These are phyloP conservation scores for Alectoris magna DNA, from an alignment of 2,797 vertebrate genomes.

Conservation along the genomic window DNA sequence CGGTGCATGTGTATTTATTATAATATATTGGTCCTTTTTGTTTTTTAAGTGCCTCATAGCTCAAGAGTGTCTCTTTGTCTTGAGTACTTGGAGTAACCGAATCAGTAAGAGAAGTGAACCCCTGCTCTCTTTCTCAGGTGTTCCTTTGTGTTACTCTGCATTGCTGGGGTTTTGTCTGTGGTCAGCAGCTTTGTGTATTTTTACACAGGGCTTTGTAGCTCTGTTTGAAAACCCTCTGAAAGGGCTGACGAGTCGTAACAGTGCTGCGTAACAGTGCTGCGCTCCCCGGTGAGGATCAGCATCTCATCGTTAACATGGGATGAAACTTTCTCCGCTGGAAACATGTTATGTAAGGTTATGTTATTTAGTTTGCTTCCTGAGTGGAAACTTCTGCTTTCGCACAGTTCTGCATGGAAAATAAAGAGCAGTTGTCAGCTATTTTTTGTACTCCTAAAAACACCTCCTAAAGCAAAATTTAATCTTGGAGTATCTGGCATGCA, in stretches of 20 bases:
- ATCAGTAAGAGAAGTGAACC: neutral
- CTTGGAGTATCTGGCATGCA: neutral
- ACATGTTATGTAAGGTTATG: neutral
- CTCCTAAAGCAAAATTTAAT: conserved; percentile 13
- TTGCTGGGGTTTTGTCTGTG: neutral
- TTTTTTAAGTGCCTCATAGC: neutral
- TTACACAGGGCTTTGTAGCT: neutral
- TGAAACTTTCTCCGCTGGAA: neutral
- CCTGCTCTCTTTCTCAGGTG: neutral
- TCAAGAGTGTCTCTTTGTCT: neutral
- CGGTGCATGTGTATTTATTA: neutral
- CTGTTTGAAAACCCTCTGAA: neutral
- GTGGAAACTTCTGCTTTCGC: conserved; percentile 59
- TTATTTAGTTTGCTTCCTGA: conserved; percentile 44
- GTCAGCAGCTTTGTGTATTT: neutral
- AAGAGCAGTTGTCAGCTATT: conserved; percentile 44
- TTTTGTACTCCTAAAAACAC: neutral
- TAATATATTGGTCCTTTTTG: neutral
- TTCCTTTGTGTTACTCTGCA: neutral
- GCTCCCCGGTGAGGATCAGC: neutral
- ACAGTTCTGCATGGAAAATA: conserved; percentile 39
- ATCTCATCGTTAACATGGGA: neutral
- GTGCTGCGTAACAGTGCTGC: neutral
- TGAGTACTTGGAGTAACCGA: neutral
- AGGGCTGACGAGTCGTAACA: neutral